Conservation (phyloP, 2,888 invertebrate genomes). For the Xestia sexstrigata region DNA sequence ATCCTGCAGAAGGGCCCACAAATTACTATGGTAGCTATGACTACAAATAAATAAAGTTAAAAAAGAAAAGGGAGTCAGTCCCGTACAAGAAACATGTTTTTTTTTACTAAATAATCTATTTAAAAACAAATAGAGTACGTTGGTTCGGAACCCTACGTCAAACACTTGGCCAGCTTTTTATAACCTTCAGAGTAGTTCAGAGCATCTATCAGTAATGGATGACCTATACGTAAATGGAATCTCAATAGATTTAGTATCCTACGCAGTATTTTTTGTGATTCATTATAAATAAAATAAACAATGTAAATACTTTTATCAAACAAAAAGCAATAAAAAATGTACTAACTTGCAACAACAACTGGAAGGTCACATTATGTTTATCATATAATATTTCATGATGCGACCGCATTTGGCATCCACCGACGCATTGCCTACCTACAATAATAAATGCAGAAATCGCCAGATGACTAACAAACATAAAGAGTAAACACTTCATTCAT, state of each 20-base stretch:
- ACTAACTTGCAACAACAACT: conserved; percentile 55
- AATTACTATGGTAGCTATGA: too few species aligned
- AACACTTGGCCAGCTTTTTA: neutral
- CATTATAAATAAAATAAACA: conserved; percentile 35
- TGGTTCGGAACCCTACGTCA: neutral
- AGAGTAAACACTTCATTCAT: conserved; percentile 38
- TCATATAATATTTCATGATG: conserved; percentile 57
- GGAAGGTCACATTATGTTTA: conserved; percentile 58
- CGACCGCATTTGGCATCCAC: conserved; percentile 58
- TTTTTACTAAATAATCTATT: too few species aligned
- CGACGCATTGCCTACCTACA: conserved; percentile 34
- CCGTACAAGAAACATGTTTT: too few species aligned
- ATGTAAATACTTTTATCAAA: conserved; percentile 43
- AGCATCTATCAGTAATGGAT: conserved; percentile 1
- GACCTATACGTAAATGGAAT: conserved; percentile 28
- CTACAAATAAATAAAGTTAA: too few species aligned
- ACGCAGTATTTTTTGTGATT: conserved; percentile 12
- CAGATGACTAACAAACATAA: conserved; percentile 32
- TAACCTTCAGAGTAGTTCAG: conserved; percentile 19
- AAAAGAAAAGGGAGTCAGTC: too few species aligned
- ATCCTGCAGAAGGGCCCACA: too few species aligned
- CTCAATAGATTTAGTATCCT: conserved; percentile 29
- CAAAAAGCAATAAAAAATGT: conserved; percentile 45
- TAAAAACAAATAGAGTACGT: too few species aligned
- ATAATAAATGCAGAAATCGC: conserved; percentile 25